Percentiles rank a stretch among this genome's conserved stretches.
phyloP scores from a whole-genome alignment of 2,797 vertebrate genomes.

The Myiotriccus ornatus region DNA sequence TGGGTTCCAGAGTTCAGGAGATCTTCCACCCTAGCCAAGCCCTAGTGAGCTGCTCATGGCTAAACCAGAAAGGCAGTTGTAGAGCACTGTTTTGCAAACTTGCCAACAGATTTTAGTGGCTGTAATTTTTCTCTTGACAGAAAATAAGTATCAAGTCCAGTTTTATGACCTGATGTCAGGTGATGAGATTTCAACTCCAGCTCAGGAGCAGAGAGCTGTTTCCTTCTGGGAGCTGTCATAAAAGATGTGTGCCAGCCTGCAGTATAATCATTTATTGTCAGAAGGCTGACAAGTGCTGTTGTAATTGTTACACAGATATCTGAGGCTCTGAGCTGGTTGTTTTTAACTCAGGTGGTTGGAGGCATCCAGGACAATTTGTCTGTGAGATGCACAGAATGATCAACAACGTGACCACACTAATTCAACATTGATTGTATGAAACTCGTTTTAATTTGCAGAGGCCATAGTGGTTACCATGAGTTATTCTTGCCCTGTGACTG shows the following conservation, averaged over 20 bases:
- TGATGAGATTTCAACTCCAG: background rate
- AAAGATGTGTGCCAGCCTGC: background rate
- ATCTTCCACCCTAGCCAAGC: background rate
- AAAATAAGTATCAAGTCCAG: background rate
- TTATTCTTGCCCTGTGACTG: background rate
- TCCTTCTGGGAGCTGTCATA: background rate
- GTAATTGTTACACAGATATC: background rate
- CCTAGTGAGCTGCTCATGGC: background rate
- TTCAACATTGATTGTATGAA: background rate
- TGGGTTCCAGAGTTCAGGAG: background rate
- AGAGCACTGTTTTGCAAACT: background rate
- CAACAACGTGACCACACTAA: background rate
- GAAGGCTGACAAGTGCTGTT: background rate
- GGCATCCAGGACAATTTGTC: background rate
- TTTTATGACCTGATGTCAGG: background rate
- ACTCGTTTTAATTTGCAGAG: background rate
- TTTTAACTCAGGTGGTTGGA: background rate
- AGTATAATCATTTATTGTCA: background rate
- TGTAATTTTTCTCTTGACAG: background rate
- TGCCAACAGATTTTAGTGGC: background rate
- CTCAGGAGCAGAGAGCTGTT: background rate
- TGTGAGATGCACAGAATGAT: background rate
- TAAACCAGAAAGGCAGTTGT: background rate
- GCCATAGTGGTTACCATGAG: background rate
- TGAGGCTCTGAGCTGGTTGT: background rate